Percentiles rank a stretch among this genome's conserved stretches.
These are phyloP conservation scores for Pogona vitticeps DNA, from an alignment of 2,113 vertebrate genomes.

Conservation along the genomic window DNA sequence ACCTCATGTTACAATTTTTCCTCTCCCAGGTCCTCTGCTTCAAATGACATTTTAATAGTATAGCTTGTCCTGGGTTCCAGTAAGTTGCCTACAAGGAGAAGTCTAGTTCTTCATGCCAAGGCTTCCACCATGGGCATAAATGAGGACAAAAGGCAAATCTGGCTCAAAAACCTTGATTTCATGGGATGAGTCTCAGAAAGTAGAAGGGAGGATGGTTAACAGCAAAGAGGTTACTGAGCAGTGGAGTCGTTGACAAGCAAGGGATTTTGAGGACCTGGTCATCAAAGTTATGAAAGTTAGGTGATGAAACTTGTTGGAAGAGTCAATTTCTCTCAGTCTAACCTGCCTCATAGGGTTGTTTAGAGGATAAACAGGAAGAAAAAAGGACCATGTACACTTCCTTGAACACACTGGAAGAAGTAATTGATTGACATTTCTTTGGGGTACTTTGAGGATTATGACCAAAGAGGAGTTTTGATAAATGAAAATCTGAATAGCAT, in stretches of 20 bases:
- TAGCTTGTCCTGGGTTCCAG: too few relatives aligned
- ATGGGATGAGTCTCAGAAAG: background rate
- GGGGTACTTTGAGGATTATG: background rate
- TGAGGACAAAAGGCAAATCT: background rate
- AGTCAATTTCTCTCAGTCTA: too few relatives aligned
- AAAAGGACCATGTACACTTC: background rate
- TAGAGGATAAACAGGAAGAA: too few relatives aligned
- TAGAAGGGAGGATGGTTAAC: background rate
- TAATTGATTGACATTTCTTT: too few relatives aligned
- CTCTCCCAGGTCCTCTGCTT: too few relatives aligned
- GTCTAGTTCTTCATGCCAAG: too few relatives aligned
- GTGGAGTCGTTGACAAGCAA: background rate
- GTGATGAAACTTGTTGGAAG: too few relatives aligned
- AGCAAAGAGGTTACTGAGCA: background rate
- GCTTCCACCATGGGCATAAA: too few relatives aligned
- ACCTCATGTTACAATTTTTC: too few relatives aligned
- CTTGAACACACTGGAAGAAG: background rate
- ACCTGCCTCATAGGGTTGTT: too few relatives aligned
- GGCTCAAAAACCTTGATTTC: background rate
- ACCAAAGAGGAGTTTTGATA: background rate
- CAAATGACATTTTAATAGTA: too few relatives aligned
- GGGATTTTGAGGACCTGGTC: background rate
- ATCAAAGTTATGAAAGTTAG: background rate
- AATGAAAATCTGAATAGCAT: background rate
- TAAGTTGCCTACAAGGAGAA: too few relatives aligned